Base-by-base conservation (phyloP, 2,888 invertebrate genomes). In the Elmis aenea region DNA sequence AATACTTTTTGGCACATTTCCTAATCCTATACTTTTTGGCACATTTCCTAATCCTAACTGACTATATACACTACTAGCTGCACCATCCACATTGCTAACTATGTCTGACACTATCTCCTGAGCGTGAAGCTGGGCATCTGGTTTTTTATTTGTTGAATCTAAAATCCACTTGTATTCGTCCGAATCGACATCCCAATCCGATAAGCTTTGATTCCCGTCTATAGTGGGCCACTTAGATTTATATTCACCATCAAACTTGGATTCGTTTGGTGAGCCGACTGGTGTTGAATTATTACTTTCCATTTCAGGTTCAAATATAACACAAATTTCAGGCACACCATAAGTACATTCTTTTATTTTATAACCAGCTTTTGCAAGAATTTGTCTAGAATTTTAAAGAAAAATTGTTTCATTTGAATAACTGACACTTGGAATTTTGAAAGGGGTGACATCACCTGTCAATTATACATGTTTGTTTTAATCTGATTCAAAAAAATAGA, bases 301-400 rank as follows among this genome's bases (percentile, higher is more conserved):
- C 58, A 58, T 55, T 21, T 48, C 48, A 26, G 58, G 51, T 26
- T 58, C 53, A 44, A 59, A 57, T 27, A 65, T 47, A 20, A 64
- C 59, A 45, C 66, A 67, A 26, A 35, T 28, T 36, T 45, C 42
- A 18, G 51, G 48, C 26, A 50, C 46, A 31, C 56, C 53, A 45
- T 46, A 42, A 11, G 45, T 23, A 43, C 66, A 65, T 58, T 62
- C 56, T 54, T 62, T 60, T 28, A 66, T 42, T 40, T 44, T 46
- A 39, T 60, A 65, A 16, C 56, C 52, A 18, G 50, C 52, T 35
- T 54, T 50, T 27, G 40, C 36, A 28, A 64, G 50, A 30, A 64
- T 41, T 23, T 45, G 48, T 27, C 64, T 64, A 45, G 24, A 48
- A 45, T 23, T 20, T 14, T 29, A 29, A 14, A 20, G 8, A n/a